Evolutionary conservation across 2,797 vertebrate species (phyloP), one percentile per base, ranked within the genome.

Genomic region (Danio albolineatus): DNA sequence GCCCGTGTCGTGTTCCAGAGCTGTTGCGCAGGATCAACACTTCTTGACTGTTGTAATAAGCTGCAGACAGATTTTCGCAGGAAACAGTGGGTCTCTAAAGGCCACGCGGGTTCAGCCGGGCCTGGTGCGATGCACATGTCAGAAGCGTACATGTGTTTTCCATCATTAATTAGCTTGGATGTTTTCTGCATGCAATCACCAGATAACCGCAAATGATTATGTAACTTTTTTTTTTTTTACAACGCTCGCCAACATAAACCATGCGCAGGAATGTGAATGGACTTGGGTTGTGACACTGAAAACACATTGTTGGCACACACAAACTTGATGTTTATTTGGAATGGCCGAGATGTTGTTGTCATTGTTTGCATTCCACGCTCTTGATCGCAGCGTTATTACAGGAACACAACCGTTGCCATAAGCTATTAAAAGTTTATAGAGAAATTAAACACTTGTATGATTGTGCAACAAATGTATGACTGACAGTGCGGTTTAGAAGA

Each of bases 161-260:
- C 36, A 67, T 81, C 78, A 69, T 76, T 76, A 85, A 85, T 87
- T 79, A 85, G 73, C 53, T n/a, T 12, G 53, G 82, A 84, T 79
- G 76, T 61, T 85, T 85, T 76, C 76, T 53, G 70, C 51, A 74
- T 79, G 70, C 67, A 53, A 77, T 88, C 83, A 83, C 49, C 41
- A 80, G 79, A 86, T 86, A 84, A 83, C 73, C 10, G 13, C 12
- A 21, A 64, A 62, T 9, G 36, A 81, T 86, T 88, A 86, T 64
- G 71, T 80, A 87, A 87, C 76, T 60, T 73, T 41, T 79, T 21
- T 73, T 28, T 28, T 28, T 28, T 28, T 1, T 28, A 28, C 3
- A 28, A 28, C 28, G 10, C 41, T 54, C 38, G 82, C 85, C 85
- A 87, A 86, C 36, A 82, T 56, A 41, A 83, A 62, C 62, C 53